These are phyloP conservation scores for Tetheella fluctuosa DNA, from an alignment of 2,888 invertebrate species.

Conservation along the genomic window DNA sequence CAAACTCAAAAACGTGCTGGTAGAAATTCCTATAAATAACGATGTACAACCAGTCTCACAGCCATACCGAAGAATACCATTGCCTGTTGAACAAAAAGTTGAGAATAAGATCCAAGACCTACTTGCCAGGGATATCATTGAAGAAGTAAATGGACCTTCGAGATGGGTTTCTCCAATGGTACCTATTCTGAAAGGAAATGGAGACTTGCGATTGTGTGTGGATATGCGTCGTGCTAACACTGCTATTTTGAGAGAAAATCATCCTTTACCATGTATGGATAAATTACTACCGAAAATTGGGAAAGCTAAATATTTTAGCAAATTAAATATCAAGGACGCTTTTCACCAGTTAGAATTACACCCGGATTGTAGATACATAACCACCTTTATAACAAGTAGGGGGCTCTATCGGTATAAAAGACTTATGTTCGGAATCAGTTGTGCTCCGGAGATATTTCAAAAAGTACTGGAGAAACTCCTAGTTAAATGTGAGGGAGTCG, in stretches of 20 bases:
- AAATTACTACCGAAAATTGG: conserved; percentile 32
- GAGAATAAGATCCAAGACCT: conserved; percentile 28
- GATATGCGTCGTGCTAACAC: conserved; percentile 43
- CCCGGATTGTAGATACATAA: conserved; percentile 29
- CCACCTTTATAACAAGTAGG: conserved; percentile 35
- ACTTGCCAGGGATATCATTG: conserved; percentile 30
- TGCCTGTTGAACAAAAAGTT: conserved; percentile 24
- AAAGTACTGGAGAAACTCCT: conserved; percentile 47
- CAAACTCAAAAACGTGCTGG: conserved; percentile 24
- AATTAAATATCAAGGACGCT: conserved; percentile 34
- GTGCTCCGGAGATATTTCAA: conserved; percentile 54
- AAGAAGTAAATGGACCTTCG: conserved; percentile 26
- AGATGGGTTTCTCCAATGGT: conserved; percentile 36
- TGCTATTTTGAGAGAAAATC: conserved; percentile 38
- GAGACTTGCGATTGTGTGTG: conserved; percentile 34
- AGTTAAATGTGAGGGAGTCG: conserved; percentile 28
- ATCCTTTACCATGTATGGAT: conserved; percentile 39
- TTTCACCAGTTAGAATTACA: conserved; percentile 37
- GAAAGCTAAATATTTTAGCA: conserved; percentile 30
- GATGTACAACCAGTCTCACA: conserved; percentile 19
- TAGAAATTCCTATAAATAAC: conserved; percentile 19
- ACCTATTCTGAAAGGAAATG: too few species aligned
- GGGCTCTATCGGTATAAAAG: conserved; percentile 49
- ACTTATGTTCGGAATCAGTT: conserved; percentile 58
- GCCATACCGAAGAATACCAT: conserved; percentile 21